Conservation (phyloP, 2,797 vertebrate genomes). For the Tapirus indicus region DNA sequence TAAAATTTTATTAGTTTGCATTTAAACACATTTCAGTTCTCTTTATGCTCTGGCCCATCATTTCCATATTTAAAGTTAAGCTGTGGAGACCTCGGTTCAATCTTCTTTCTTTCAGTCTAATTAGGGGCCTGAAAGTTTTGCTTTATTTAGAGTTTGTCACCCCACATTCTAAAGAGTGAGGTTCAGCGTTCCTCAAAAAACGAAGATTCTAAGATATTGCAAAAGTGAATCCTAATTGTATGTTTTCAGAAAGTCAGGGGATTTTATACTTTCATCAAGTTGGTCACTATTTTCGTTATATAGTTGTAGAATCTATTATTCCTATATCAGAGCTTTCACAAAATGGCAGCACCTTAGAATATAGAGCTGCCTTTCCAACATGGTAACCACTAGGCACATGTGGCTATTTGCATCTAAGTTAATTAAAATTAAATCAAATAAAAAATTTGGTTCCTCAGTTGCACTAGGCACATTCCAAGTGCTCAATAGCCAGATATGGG, state of each 20-base stretch:
- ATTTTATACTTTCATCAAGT: background rate
- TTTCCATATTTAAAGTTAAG: background rate
- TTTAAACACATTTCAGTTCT: background rate
- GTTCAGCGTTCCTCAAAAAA: background rate
- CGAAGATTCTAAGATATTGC: background rate
- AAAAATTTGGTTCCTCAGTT: background rate
- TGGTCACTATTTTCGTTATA: background rate
- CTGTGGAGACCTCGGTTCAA: background rate
- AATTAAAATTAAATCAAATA: background rate
- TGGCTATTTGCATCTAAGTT: background rate
- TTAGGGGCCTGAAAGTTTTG: background rate
- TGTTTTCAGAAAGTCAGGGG: background rate
- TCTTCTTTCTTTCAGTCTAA: background rate
- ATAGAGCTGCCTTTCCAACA: background rate
- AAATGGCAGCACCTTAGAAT: rapidly evolving
- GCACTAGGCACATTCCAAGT: too few species aligned
- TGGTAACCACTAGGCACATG: rapidly evolving
- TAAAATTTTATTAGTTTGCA: background rate
- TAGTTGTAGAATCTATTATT: background rate
- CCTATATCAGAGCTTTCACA: background rate
- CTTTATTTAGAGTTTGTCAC: background rate
- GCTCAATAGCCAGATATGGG: background rate
- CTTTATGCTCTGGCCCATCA: background rate
- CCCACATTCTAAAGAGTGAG: background rate
- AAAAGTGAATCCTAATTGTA: background rate